Conservation (phyloP, 2,113 vertebrate species). For the Centropristis striata region DNA sequence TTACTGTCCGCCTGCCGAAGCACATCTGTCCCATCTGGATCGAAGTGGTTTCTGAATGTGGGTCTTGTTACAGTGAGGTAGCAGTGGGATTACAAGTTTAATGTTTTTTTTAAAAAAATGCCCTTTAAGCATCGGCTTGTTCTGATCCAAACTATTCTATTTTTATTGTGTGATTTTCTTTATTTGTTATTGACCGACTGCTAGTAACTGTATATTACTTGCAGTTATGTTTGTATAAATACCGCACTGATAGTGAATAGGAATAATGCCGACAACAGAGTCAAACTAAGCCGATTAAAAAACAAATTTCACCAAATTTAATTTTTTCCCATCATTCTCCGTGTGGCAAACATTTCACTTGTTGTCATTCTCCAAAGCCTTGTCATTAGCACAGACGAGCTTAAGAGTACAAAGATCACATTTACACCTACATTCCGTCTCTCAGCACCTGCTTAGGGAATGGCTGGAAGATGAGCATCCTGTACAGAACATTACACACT, state of each 20-base stretch:
- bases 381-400: slow-evolving; percentile 34
- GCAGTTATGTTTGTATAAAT: neutral
- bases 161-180: neutral
- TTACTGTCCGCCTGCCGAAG: neutral
- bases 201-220: neutral
- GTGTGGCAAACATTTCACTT: neutral
- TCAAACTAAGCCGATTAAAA: neutral
- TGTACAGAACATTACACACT: slow-evolving; percentile 16
- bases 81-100: neutral
- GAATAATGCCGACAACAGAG: neutral
- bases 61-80: slow-evolving; percentile 18
- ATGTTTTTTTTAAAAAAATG: neutral
- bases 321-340: neutral
- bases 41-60: slow-evolving; percentile 7
- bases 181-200: neutral
- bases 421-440: slow-evolving; percentile 60
- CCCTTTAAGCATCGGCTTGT: neutral
- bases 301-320: neutral
- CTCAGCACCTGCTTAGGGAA: slow-evolving; percentile 68
- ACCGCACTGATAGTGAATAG: neutral
- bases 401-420: slow-evolving; percentile 63
- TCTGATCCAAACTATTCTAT: neutral
- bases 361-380: slow-evolving; percentile 44
- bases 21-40: slow-evolving; percentile 52
- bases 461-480: slow-evolving; percentile 59